phyloP scores from a whole-genome alignment of 2,797 vertebrate species.

The Takifugu rubripes region DNA sequence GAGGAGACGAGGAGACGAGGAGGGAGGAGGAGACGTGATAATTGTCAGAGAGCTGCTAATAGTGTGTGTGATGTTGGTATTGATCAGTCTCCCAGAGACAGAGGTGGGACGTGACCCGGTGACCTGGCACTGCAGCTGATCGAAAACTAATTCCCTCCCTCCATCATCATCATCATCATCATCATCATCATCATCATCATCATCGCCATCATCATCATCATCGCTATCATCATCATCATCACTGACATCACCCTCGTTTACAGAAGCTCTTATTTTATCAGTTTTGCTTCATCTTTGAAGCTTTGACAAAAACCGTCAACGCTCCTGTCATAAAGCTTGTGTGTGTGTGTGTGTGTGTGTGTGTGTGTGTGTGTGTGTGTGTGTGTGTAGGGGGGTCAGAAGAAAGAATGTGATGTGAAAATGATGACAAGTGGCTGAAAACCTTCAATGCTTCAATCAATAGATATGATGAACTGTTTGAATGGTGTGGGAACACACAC shows the following conservation, averaged over 20 bases:
- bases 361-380: background rate
- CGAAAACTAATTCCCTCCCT: slow-evolving; percentile 71
- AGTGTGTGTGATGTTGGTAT: slow-evolving; percentile 66
- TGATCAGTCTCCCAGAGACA: slow-evolving; percentile 64
- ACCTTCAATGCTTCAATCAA: background rate
- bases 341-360: slow-evolving; percentile 8
- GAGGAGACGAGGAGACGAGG: background rate
- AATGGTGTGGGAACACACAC: background rate
- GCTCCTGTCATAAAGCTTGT: slow-evolving; percentile 23
- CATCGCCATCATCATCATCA: slow-evolving; percentile 27
- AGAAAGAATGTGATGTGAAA: background rate
- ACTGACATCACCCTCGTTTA: background rate
- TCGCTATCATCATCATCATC: background rate
- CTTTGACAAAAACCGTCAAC: background rate
- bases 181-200: slow-evolving; percentile 19
- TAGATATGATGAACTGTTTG: no score
- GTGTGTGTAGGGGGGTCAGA: background rate
- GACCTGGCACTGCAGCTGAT: slow-evolving; percentile 67
- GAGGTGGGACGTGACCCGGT: slow-evolving; percentile 56
- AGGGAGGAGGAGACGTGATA: slow-evolving; percentile 39
- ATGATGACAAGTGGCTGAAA: background rate
- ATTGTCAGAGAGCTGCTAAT: slow-evolving; percentile 64
- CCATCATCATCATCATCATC: slow-evolving; percentile 45
- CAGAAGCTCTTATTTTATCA: slow-evolving; percentile 11
- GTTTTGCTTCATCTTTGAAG: background rate